Percentiles rank a stretch among this genome's conserved stretches.
Evolutionary conservation across 2,113 vertebrate genomes (phyloP).

Genomic region (Callipepla californica): DNA sequence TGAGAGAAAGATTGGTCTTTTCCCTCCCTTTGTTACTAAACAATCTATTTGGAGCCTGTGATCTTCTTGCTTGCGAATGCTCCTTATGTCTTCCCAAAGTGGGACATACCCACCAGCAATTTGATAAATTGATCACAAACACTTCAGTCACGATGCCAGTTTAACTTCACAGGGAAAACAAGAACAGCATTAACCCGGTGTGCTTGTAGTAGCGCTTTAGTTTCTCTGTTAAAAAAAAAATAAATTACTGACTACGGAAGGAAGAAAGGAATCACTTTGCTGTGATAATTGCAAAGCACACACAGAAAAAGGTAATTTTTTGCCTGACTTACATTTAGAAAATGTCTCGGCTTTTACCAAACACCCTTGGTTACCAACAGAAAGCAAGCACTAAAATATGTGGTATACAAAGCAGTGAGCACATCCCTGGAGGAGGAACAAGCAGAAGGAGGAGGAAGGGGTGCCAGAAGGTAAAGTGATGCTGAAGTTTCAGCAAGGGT

Average conservation of each 20-base stretch:
- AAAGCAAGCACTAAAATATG: constrained; percentile 64
- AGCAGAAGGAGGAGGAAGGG: constrained; percentile 4
- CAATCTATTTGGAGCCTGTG: background rate
- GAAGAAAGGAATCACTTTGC: constrained; percentile 66
- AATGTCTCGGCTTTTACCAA: constrained; percentile 52
- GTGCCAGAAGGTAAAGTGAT: background rate
- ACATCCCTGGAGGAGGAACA: constrained; percentile 35
- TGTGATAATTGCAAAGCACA: constrained; percentile 68
- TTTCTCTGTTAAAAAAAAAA: constrained; percentile 51
- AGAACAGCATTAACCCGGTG: constrained; percentile 24
- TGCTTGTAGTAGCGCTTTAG: background rate
- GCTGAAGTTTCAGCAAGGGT: background rate
- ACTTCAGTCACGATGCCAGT: constrained; percentile 39
- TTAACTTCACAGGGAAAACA: constrained; percentile 55
- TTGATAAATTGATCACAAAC: constrained; percentile 42
- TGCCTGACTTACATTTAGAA: constrained; percentile 54
- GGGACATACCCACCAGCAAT: constrained; percentile 48
- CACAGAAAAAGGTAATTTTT: constrained; percentile 56
- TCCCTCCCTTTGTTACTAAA: constrained; percentile 17
- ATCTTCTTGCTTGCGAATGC: background rate
- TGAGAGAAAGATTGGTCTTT: background rate
- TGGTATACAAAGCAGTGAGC: constrained; percentile 49
- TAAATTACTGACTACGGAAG: constrained; percentile 42
- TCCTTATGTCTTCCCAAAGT: constrained; percentile 33
- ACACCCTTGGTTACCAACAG: constrained; percentile 67